Percentiles rank a stretch among this genome's conserved stretches.
Evolutionary conservation across 2,113 vertebrate species (phyloP).

Genomic region (Ictidomys tridecemlineatus): DNA sequence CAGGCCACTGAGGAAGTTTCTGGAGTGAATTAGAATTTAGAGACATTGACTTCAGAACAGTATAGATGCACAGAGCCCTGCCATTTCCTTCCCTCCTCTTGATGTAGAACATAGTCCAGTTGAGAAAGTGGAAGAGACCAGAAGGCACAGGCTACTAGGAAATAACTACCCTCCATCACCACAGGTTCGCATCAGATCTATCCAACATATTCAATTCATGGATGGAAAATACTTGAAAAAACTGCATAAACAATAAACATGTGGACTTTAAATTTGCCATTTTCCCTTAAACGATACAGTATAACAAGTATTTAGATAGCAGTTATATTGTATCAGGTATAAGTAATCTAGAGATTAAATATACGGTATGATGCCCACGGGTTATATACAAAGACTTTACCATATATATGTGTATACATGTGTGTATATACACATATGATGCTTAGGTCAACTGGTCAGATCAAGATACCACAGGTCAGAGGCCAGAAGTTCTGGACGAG

Average conservation of each 20-base stretch:
- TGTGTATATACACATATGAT: no score
- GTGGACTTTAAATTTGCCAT: neutral
- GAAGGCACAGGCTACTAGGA: neutral
- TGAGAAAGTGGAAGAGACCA: neutral
- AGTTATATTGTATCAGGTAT: neutral
- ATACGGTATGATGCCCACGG: neutral
- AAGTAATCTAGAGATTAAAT: neutral
- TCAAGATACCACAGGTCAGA: neutral
- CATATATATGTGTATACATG: no score
- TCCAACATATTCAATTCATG: neutral
- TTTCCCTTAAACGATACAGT: neutral
- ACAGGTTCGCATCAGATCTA: neutral
- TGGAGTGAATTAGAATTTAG: neutral
- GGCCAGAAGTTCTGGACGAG: neutral
- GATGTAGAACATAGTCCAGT: neutral
- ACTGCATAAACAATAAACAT: neutral
- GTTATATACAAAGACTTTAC: neutral
- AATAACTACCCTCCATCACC: neutral
- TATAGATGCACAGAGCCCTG: rapidly evolving
- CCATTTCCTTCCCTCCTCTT: neutral
- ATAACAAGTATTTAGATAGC: neutral
- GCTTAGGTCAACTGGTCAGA: neutral
- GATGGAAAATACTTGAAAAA: neutral
- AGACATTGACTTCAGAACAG: rapidly evolving
- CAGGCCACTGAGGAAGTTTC: neutral